Conservation (phyloP, 2,113 vertebrate genomes). For the Rhinichthys klamathensis region DNA sequence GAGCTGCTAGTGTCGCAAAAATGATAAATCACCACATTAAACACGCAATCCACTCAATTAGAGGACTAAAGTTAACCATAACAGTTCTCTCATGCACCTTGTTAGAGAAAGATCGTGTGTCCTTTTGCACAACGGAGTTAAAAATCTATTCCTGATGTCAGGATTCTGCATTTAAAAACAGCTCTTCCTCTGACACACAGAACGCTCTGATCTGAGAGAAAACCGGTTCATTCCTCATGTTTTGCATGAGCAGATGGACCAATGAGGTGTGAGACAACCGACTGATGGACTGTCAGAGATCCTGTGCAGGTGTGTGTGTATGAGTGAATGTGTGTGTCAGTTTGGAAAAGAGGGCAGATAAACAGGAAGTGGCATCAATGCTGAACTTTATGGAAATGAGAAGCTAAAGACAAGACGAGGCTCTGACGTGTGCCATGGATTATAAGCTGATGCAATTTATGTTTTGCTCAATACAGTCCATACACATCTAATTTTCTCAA, state of each 20-base stretch:
- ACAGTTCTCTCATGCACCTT: neutral
- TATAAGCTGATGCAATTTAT: neutral
- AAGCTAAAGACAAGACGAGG: neutral
- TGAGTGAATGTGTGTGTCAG: neutral
- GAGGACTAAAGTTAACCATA: neutral
- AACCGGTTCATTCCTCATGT: neutral
- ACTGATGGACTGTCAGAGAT: conserved; percentile 4
- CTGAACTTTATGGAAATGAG: conserved; percentile 14
- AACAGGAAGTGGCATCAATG: neutral
- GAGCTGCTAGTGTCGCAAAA: neutral
- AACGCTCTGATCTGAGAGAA: neutral
- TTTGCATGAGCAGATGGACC: neutral
- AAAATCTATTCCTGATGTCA: neutral
- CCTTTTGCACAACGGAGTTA: neutral
- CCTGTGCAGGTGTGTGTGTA: neutral
- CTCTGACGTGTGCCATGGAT: neutral
- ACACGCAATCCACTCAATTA: neutral
- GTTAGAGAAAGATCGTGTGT: neutral
- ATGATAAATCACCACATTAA: neutral
- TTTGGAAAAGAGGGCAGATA: neutral
- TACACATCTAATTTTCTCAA: too few species aligned
- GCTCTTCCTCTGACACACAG: neutral
- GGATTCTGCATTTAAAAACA: neutral
- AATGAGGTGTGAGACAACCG: neutral
- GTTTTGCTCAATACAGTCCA: too few species aligned